These are phyloP conservation scores for Micropoecilia bifurca DNA, from an alignment of 2,797 vertebrate species.

Conservation along the genomic window DNA sequence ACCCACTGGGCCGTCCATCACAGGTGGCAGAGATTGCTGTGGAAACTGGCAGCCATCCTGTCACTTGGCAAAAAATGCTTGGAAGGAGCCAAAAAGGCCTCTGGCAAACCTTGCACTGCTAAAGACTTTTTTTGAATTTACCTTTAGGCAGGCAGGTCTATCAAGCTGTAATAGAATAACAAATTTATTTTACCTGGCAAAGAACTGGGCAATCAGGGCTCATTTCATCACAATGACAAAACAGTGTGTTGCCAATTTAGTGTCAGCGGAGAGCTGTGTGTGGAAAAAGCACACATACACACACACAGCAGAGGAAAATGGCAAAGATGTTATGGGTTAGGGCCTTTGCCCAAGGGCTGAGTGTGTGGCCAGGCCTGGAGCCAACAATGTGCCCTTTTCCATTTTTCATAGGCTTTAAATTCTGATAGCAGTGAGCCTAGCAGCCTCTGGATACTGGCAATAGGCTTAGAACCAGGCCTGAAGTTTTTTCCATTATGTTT, in stretches of 20 bases:
- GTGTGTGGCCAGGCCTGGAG: slow-evolving; percentile 62
- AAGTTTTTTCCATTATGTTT: slow-evolving; percentile 37
- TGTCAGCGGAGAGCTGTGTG: slow-evolving; percentile 39
- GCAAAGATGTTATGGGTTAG: slow-evolving; percentile 48
- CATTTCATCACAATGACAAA: slow-evolving; percentile 67
- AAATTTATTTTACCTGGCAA: slow-evolving; percentile 79
- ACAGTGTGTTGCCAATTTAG: slow-evolving; percentile 65
- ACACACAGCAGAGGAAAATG: slow-evolving; percentile 19
- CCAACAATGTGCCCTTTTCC: slow-evolving; percentile 67
- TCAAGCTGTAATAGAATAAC: slow-evolving; percentile 70
- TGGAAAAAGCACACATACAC: slow-evolving; percentile 19
- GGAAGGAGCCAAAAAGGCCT: slow-evolving; percentile 75
- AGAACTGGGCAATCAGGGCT: slow-evolving; percentile 59
- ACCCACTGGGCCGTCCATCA: slow-evolving; percentile 82
- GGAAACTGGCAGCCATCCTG: slow-evolving; percentile 79
- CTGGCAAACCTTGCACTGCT: slow-evolving; percentile 73
- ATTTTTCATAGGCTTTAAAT: slow-evolving; percentile 75
- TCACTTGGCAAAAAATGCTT: slow-evolving; percentile 76
- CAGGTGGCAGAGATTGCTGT: slow-evolving; percentile 80
- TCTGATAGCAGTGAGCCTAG: slow-evolving; percentile 48
- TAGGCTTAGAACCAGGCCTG: slow-evolving; percentile 26
- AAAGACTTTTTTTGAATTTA: slow-evolving; percentile 72
- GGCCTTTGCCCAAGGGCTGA: slow-evolving; percentile 60
- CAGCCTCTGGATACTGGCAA: slow-evolving; percentile 36
- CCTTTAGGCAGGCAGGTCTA: slow-evolving; percentile 65